Conservation (phyloP, 2,888 invertebrate species). For the Luperina nickerlii region DNA sequence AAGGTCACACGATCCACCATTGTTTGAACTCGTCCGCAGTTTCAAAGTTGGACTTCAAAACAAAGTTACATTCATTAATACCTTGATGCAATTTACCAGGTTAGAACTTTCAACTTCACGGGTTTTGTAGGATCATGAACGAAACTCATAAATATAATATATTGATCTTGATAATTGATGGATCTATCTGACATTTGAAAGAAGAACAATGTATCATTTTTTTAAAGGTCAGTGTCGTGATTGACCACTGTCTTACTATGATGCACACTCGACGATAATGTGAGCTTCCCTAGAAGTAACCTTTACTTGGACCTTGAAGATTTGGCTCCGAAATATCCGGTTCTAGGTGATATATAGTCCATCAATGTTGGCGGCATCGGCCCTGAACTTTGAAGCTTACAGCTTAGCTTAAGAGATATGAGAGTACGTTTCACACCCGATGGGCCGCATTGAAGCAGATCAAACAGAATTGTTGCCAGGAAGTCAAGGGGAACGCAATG, state of each 20-base stretch:
- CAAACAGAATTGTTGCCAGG: neutral
- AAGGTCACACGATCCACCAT: neutral
- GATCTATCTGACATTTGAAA: constrained; percentile 9
- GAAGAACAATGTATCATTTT: constrained; percentile 10
- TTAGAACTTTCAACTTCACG: neutral
- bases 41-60: neutral
- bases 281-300: constrained; percentile 4
- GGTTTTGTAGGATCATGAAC: neutral
- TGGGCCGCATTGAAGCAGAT: neutral
- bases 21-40: neutral
- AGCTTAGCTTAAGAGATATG: neutral
- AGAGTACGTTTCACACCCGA: neutral
- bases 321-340: constrained; percentile 12
- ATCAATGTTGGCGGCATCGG: constrained; percentile 4
- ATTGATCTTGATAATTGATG: constrained; percentile 9
- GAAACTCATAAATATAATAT: constrained; percentile 32
- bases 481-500: neutral
- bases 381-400: constrained; percentile 21
- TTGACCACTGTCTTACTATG: neutral
- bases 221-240: constrained; percentile 16
- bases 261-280: constrained; percentile 3
- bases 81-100: too few relatives aligned
- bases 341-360: neutral
- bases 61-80: neutral
- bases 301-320: constrained; percentile 8